Evolutionary conservation across 2,797 vertebrate species (phyloP), one percentile per base, ranked within the genome.

Genomic region (Rhinoraja longicauda): DNA sequence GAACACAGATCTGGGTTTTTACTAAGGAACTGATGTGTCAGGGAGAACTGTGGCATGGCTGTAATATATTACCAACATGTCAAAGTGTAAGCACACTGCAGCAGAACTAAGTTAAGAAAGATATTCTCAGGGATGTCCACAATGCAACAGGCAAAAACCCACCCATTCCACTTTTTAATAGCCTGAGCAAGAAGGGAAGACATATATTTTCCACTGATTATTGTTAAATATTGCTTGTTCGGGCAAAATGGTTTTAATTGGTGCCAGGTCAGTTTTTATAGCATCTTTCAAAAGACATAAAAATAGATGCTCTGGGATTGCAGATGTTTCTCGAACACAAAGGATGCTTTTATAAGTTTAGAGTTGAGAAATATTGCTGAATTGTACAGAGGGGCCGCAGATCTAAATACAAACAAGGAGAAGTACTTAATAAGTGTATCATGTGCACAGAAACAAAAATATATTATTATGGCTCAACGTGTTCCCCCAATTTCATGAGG

Each of bases 21-120:
- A 36, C 59, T 64, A 64, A 88, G 15, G 90, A 92, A 92, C 72
- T 73, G 45, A 92, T 57, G 39, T 75, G 90, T 75, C 70, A 53
- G 13, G 4, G 4, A 53, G 53, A 92, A 92, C 45, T 53, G 39
- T 45, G 45, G 39, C 86, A 90, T 70, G n/a, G 36, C n/a, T 75
- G 70, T n/a, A 73, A 91, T 91, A 72, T 53, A 91, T 53, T 53
- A 53, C 24, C 39, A 53, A 75, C 73, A n/a, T 57, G 10, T 29
- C 72, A 70, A 73, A 73, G 72, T 53, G 24, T 6, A 75, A 92
- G 75, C 70, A 92, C 15, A 92, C 24, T 29, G 26, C n/a, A 9
- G 8, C 32, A 72, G 70, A 21, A 90, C 29, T 70, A 70, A 19
- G 86, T 70, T 75, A 75, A 73, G 39, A 17, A 92, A 53, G 90